Base-by-base conservation (phyloP, 2,113 vertebrate genomes). In the Gymnocephalus cernua region DNA sequence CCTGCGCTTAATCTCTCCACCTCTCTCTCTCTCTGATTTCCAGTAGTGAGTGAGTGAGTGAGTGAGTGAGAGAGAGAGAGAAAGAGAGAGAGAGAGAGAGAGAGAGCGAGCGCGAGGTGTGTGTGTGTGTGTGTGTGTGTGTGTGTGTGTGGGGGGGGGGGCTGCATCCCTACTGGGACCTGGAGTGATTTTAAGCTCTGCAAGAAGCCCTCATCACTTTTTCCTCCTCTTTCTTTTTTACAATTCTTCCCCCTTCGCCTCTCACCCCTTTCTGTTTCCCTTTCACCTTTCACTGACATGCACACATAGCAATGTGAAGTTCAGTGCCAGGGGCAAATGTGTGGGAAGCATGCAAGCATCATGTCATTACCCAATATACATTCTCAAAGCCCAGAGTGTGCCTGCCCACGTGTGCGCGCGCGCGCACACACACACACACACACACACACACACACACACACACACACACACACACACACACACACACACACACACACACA, bases 291-390 rank as follows among this genome's bases (percentile, higher is more conserved):
- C 32, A 18, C 78, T 63, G 58, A 64, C 74, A 72, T 27, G 54
- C 38, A 68, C 59, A 57, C 66, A 62, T 32, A 65, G 56, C 72
- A 79, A 75, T 73, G 83, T 80, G 79, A 76, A 84, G 85, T 85
- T 91, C 82, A 91, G 82, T 74, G 86, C 89, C 78, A 45, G 63
- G 85, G 84, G 88, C 84, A 78, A 74, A 74, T 70, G 91, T 88
- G 91, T 91, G 89, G 91, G 91, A 89, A 82, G 88, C 84, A 85
- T 82, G 83, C 64, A 47, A 54, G 89, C 80, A 69, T 86, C 80
- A 69, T 86, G 77, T 76, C 59, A 80, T 84, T 77, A 59, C 70
- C 61, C 67, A 75, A 73, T 50, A 80, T 77, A 70, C 86, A 56
- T 53, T 68, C 71, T 78, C 68, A 78, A 12, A 75, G n/a, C 48